Evolutionary conservation across 2,113 vertebrate species (phyloP).

Genomic region (Regulus satrapa): DNA sequence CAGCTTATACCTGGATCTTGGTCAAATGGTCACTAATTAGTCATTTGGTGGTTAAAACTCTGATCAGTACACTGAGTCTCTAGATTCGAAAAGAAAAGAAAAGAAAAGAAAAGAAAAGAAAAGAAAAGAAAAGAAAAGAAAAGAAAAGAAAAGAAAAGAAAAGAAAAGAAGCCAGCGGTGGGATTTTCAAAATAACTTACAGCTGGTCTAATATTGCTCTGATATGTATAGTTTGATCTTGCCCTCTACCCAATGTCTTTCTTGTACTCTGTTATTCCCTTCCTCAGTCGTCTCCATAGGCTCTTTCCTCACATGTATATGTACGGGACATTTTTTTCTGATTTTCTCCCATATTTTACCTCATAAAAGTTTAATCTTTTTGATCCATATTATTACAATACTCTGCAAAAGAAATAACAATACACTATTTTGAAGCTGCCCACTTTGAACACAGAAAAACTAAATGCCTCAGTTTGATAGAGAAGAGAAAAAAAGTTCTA

Average conservation of each 20-base stretch:
- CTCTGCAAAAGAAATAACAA: constrained; percentile 2
- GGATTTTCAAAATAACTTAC: not conserved
- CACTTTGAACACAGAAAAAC: not conserved
- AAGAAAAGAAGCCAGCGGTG: not conserved
- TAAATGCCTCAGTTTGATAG: not conserved
- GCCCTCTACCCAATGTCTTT: not conserved
- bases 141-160: not conserved
- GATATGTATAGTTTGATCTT: not conserved
- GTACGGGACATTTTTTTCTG: not conserved
- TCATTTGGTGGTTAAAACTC: not conserved
- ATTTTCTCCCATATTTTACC: not conserved
- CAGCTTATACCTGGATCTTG: not conserved
- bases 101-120: not conserved
- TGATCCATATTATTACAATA: not conserved
- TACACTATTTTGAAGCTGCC: not conserved
- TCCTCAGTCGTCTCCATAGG: not conserved
- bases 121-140: not conserved
- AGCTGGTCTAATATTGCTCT: not conserved
- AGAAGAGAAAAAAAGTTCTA: not conserved
- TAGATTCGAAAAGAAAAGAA: not conserved
- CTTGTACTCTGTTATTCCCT: not conserved
- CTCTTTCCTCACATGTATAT: not conserved
- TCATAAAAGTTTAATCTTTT: not conserved
- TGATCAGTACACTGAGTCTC: not conserved
- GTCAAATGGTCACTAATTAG: not conserved